These are phyloP conservation scores for Neomonachus schauinslandi DNA, from an alignment of 2,113 vertebrate species.

Conservation along the genomic window DNA sequence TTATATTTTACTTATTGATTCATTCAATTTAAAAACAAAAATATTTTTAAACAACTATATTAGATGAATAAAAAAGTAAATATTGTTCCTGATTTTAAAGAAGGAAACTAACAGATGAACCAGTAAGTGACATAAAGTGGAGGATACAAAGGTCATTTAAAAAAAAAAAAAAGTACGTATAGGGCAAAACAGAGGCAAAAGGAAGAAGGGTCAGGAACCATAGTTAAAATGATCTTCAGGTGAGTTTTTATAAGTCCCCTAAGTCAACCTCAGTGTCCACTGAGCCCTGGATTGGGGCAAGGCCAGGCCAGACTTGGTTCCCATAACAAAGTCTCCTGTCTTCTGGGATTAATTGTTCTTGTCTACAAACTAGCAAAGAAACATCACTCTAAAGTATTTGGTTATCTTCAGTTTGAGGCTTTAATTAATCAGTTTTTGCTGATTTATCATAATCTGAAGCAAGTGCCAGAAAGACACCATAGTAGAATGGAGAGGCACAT, in stretches of 20 bases:
- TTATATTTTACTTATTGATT: not conserved
- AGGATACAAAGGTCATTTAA: not conserved
- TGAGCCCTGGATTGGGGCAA: not conserved
- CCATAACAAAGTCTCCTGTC: not conserved
- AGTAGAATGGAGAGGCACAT: not conserved
- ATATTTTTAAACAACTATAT: not conserved
- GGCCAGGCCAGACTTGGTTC: not conserved
- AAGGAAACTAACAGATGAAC: not conserved
- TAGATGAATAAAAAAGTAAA: not conserved
- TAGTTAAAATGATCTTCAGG: not conserved
- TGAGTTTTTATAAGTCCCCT: not conserved
- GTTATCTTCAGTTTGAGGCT: not conserved
- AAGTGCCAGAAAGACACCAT: not conserved
- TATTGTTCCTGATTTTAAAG: not conserved
- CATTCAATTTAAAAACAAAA: not conserved
- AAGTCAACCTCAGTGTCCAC: not conserved
- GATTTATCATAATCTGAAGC: not conserved
- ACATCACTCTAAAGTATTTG: not conserved
- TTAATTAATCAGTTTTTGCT: constrained; percentile 35
- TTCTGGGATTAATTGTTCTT: not conserved
- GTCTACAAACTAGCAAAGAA: not conserved
- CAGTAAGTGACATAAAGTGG: not conserved
- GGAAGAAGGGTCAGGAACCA: not conserved
- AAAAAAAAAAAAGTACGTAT: not conserved
- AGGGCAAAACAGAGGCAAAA: not conserved